Base-by-base conservation (phyloP, 2,888 invertebrate genomes). In the Parelbella ahira region DNA sequence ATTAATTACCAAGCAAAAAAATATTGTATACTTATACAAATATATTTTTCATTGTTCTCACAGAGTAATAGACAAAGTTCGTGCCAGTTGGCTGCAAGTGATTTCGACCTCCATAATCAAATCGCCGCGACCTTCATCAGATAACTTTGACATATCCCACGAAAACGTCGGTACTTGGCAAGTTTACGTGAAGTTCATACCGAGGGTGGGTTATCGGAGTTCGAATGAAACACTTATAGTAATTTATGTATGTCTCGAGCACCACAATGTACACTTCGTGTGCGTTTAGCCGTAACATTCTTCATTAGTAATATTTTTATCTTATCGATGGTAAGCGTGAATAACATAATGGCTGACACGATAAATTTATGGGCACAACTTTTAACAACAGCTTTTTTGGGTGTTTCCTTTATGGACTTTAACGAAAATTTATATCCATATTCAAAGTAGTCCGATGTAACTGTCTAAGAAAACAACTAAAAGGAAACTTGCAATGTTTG, bases 131-230 rank as follows among this genome's bases (percentile, higher is more conserved):
- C 77, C 79, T 74, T 42, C 68, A 75, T 79, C 72, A 78, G 78
- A 78, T 78, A 79, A 80, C 58, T 78, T 79, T 74, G 72, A 76
- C 72, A 64, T 74, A 75, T 69, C 68, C 68, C 57, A 62, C 63
- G 53, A 64, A 64, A 53, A 41, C 12, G 41, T 56, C 51, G 42
- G 63, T 63, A 58, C 62, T 60, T 60, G 55, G 52, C 53, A 68
- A 77, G 56, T 78, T 77, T 47, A 62, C 64, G 63, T 67, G 57
- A 64, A 74, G 60, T 72, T 66, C 49, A 55, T 46, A 60, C 51
- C 59, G 57, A 61, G 69, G 72, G 66, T 59, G 61, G 58, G 77
- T 86, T 84, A 86, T 84, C 83, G 61, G 49, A 42, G 43, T 56
- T 55, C 55, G 63, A 68, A 67, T 70, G 73, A 60, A 73, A 75